A percentile compares a stretch with the other conserved stretches of the same genome.
Conservation (phyloP, 2,113 vertebrate genomes). For the Mastomys coucha region DNA sequence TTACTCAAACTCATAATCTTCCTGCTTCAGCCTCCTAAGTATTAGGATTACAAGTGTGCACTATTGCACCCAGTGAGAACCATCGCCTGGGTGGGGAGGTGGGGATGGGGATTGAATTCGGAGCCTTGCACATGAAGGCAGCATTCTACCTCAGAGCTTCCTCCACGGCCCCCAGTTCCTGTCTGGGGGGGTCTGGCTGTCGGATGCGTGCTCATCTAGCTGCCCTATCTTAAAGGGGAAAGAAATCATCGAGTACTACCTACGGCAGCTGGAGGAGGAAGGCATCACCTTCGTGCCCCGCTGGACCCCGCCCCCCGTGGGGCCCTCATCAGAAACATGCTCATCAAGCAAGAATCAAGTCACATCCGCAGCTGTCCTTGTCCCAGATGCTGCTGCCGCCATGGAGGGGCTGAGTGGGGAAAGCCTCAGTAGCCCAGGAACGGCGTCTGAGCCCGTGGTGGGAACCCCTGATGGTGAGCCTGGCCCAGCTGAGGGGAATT, state of each 20-base stretch:
- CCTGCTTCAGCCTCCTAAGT: neutral
- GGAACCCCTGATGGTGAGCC: slow-evolving; percentile 91
- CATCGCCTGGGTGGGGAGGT: neutral
- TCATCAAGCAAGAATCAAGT: slow-evolving; percentile 72
- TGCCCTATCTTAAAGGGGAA: slow-evolving; percentile 90
- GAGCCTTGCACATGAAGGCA: neutral
- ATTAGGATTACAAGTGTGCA: neutral
- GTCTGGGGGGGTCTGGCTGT: neutral
- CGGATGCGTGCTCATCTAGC: neutral
- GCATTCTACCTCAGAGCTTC: neutral
- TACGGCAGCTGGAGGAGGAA: slow-evolving; percentile 94
- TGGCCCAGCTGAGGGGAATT: rapidly evolving
- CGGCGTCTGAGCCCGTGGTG: slow-evolving; percentile 83
- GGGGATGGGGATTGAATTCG: neutral
- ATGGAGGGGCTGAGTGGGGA: slow-evolving; percentile 85
- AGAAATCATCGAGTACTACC: slow-evolving; percentile 97
- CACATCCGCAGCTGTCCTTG: slow-evolving; percentile 78
- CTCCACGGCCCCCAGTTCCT: neutral
- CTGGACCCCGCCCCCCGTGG: slow-evolving; percentile 88
- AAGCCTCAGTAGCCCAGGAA: slow-evolving; percentile 79
- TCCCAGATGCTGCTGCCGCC: slow-evolving; percentile 83
- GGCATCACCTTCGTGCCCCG: slow-evolving; percentile 93
- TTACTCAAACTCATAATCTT: neutral
- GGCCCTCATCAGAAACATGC: slow-evolving; percentile 78
- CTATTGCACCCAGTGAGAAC: neutral